Base-by-base conservation (phyloP, 2,113 vertebrate genomes). In the Neodon shergylaensis region DNA sequence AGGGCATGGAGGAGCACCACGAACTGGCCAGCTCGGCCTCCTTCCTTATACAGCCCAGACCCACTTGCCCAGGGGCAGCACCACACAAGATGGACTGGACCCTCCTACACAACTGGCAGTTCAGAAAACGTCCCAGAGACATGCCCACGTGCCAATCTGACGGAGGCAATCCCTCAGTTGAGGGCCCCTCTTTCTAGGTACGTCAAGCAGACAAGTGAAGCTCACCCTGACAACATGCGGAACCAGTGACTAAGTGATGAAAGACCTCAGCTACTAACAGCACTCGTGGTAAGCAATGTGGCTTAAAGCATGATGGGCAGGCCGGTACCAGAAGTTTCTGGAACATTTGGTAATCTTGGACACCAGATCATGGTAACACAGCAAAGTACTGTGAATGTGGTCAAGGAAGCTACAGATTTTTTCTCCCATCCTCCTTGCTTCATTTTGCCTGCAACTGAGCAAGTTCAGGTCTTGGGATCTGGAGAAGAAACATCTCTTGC, bases 101-200 rank as follows among this genome's bases (percentile, higher is more conserved):
- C 44, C 5, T n/a, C 19, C 78, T 7, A 36, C 19, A 21, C 14
- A 58, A 58, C 58, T 58, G 54, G 54, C 54, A 58, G 21, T 58
- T 7, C 58, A 58, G 58, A 58, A 58, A 58, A 58, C 58, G 5
- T 21, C 54, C 54, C 54, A 58, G 58, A 58, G 58, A 21, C 19
- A 54, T 2, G 49, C 78, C 4, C 33, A 11, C 1, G 0, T 39
- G 78, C 52, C 52, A n/a, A 4, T n/a, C n/a, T 0, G 9, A 42
- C 3, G 3, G 72, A 74, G 72, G 17, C 78, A 81, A 58, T n/a
- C 54, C 49, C 78, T 58, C 52, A 14, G 31, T 36, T 7, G 21
- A 54, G 52, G 78, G 13, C 54, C 31, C 16, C 77, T 36, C 31
- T 52, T 33, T 54, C 49, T 33, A 81, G 33, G 10, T 54, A n/a